Percentiles rank a stretch among this genome's conserved stretches.
phyloP scores from a whole-genome alignment of 2,888 invertebrate species.

The Drosophila melanosoma region DNA sequence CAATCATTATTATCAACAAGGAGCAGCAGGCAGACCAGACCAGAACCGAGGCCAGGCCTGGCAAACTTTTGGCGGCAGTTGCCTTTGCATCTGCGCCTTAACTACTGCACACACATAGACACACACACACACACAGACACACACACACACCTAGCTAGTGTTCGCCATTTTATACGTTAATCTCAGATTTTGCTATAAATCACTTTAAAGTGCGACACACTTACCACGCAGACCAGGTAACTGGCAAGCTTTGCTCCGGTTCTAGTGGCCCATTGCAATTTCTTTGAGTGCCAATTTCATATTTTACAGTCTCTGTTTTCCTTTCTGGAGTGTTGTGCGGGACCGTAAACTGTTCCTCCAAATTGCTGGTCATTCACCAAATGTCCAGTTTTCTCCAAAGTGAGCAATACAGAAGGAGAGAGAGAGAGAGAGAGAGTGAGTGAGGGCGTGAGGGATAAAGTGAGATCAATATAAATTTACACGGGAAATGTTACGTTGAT shows the following conservation, averaged over 20 bases:
- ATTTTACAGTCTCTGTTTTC: slow-evolving; percentile 54
- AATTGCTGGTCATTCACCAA: slow-evolving; percentile 68
- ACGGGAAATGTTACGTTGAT: slow-evolving; percentile 8
- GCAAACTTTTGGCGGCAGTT: slow-evolving; percentile 52
- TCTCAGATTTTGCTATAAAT: slow-evolving; percentile 79
- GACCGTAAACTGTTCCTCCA: slow-evolving; percentile 54
- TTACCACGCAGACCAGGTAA: slow-evolving; percentile 33
- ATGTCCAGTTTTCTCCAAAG: slow-evolving; percentile 19
- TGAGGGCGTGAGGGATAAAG: neutral
- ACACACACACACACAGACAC: neutral
- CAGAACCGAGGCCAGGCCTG: slow-evolving; percentile 11
- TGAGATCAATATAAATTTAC: slow-evolving; percentile 1
- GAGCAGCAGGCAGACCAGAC: slow-evolving; percentile 15
- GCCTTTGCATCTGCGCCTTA: slow-evolving; percentile 57
- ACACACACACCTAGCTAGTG: neutral
- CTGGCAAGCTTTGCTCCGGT: slow-evolving; percentile 10
- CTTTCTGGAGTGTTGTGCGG: slow-evolving; percentile 13
- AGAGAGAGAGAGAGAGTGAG: neutral
- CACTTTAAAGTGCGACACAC: slow-evolving; percentile 79
- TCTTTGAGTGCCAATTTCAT: slow-evolving; percentile 75
- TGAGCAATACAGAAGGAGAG: neutral
- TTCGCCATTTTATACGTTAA: slow-evolving; percentile 63
- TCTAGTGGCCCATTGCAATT: slow-evolving; percentile 62
- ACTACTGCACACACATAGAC: slow-evolving; percentile 12
- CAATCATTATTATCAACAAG: slow-evolving; percentile 77